Conservation (phyloP, 2,888 invertebrate species). For the Stenoptilia bipunctidactyla region DNA sequence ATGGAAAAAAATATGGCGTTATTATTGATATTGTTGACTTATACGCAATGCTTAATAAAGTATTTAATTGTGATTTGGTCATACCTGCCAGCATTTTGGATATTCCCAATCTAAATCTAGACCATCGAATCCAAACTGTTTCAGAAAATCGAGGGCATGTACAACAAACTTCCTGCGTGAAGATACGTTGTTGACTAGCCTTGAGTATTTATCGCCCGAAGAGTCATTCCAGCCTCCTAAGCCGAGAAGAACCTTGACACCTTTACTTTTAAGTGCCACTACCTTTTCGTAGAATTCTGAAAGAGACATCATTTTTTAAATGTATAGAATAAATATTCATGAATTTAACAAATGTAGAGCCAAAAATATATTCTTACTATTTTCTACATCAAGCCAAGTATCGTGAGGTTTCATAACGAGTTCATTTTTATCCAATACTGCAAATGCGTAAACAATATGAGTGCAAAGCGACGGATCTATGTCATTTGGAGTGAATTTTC, state of each 20-base stretch:
- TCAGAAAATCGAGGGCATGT: slow-evolving; percentile 82
- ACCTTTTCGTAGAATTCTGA: slow-evolving; percentile 90
- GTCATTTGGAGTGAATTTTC: slow-evolving; percentile 85
- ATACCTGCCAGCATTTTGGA: slow-evolving; percentile 90
- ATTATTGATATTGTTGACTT: too few relatives aligned
- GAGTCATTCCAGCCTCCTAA: slow-evolving; percentile 97
- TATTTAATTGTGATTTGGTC: slow-evolving; percentile 4
- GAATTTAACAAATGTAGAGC: neutral
- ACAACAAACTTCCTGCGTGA: slow-evolving; percentile 81
- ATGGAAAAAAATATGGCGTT: too few relatives aligned
- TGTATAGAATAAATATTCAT: neutral
- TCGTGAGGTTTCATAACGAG: slow-evolving; percentile 88
- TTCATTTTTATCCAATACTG: slow-evolving; percentile 82
- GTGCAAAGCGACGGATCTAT: slow-evolving; percentile 90
- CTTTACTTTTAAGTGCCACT: slow-evolving; percentile 77
- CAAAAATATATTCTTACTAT: slow-evolving; percentile 70
- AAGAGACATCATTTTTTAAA: slow-evolving; percentile 20
- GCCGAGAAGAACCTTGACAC: slow-evolving; percentile 86
- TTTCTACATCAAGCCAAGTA: slow-evolving; percentile 90
- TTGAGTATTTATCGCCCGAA: slow-evolving; percentile 89
- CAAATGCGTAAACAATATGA: slow-evolving; percentile 93
- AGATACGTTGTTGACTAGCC: slow-evolving; percentile 79
- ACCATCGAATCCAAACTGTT: slow-evolving; percentile 88
- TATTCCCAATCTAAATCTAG: slow-evolving; percentile 96
- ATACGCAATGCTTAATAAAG: slow-evolving; percentile 2